Percentiles rank a stretch among this genome's conserved stretches.
Evolutionary conservation across 2,797 vertebrate species (phyloP).

Genomic region (Microctenopoma stevenorrisi): DNA sequence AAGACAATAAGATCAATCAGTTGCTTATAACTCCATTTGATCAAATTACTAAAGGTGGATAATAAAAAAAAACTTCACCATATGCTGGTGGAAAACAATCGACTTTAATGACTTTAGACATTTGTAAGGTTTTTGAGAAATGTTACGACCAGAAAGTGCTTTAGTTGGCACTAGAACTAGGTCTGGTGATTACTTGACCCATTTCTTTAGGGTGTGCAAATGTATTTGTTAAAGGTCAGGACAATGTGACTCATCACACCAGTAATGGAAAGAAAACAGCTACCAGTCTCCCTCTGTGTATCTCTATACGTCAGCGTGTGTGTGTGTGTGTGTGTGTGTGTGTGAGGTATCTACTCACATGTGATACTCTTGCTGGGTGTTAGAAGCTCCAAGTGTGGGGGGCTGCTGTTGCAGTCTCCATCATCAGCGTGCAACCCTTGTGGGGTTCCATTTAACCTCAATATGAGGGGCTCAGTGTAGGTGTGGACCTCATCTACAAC

Average conservation of each 20-base stretch:
- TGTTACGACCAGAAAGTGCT: neutral
- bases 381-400: conserved; percentile 59
- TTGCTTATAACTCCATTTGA: no score
- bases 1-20: no score
- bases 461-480: conserved; percentile 79
- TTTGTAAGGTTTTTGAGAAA: neutral
- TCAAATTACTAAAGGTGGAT: neutral
- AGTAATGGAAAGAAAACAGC: conserved; percentile 76
- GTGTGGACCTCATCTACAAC: conserved; percentile 72
- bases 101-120: neutral
- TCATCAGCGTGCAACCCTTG: conserved; percentile 52
- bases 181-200: conserved; percentile 60
- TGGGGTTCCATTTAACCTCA: conserved; percentile 72
- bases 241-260: conserved; percentile 73
- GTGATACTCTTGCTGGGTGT: conserved; percentile 70
- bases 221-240: conserved; percentile 73
- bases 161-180: neutral
- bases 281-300: conserved; percentile 20
- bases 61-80: neutral
- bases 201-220: conserved; percentile 69
- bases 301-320: neutral
- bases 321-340: neutral
- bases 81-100: neutral
- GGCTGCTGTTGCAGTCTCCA: conserved; percentile 67
- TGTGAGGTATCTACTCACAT: conserved; percentile 70